These are phyloP conservation scores for Morpho helenor DNA, from an alignment of 2,888 invertebrate species.

Conservation along the genomic window DNA sequence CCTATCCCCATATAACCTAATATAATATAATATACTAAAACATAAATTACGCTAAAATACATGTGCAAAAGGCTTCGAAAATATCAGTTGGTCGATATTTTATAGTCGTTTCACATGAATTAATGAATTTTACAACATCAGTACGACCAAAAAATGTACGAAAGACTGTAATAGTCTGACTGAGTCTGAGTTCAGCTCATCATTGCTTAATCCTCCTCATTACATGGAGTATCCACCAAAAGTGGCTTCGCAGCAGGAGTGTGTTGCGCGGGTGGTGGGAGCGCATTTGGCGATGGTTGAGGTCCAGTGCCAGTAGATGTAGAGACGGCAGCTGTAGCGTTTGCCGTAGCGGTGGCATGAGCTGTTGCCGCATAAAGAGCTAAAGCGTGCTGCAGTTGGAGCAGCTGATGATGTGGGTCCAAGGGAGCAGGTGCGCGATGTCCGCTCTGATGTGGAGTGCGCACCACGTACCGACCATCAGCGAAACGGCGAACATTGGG, in stretches of 20 bases:
- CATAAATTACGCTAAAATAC: constrained; percentile 63
- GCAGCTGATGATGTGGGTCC: constrained; percentile 69
- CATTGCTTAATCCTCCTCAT: constrained; percentile 61
- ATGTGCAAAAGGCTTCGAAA: constrained; percentile 63
- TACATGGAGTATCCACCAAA: constrained; percentile 68
- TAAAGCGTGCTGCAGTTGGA: constrained; percentile 71
- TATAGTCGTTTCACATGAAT: constrained; percentile 24
- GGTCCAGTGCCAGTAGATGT: constrained; percentile 41
- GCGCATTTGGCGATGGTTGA: constrained; percentile 49
- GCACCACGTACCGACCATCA: constrained; percentile 71
- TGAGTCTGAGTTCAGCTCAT: not conserved
- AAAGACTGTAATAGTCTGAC: constrained; percentile 32
- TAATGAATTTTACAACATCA: constrained; percentile 18
- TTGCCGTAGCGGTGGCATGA: constrained; percentile 64
- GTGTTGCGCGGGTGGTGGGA: constrained; percentile 50
- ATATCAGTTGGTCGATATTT: constrained; percentile 44
- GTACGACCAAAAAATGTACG: constrained; percentile 14
- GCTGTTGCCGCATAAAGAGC: constrained; percentile 71
- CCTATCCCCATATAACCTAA: constrained; percentile 68
- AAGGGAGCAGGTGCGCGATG: constrained; percentile 70
- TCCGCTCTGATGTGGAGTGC: constrained; percentile 72
- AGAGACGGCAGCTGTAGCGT: constrained; percentile 44
- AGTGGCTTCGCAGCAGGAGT: constrained; percentile 58
- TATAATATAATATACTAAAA: constrained; percentile 47
- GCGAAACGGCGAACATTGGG: constrained; percentile 73